Base-by-base conservation (phyloP, 2,888 invertebrate genomes). In the Resseliella maxima region DNA sequence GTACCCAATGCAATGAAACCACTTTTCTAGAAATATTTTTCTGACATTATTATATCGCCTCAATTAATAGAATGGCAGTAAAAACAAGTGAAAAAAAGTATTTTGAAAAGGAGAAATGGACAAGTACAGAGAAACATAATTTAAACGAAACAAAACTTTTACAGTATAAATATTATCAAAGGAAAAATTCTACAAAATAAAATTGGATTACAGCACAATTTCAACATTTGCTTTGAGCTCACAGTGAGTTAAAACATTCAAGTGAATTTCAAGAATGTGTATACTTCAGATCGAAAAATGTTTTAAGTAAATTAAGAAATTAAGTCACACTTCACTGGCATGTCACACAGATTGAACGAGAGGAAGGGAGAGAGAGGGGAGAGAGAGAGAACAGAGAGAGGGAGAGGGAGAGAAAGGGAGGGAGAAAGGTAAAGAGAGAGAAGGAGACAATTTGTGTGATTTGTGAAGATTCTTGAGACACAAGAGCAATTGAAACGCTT, bases 1-100 rank as follows among this genome's bases (percentile, higher is more conserved):
- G 94, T 90, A 0, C 93, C 89, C 87, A 96, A 92, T 88, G 94
- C 94, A 87, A 94, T 93, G 59, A 96, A 92, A 1, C 96, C 96
- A 87, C 94, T 93, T 88, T 92, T 93, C 88, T 95, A 92, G 10
- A 89, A 85, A 50, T 85, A 85, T 72, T 72, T 72, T n/a, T n/a
- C n/a, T 31, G 31, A 72, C 72, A 72, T 72, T 0, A 72, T 72
- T 72, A 72, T 72, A 31, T 10, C 72, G 72, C 35, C 35, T 35
- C 35, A 72, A 35, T 31, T 15, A 27, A 72, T 35, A 59, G 5
- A 24, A 3, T 10, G 10, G 6, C 6, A 41, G 21, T 50, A 18
- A 15, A 12, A 50, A 50, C n/a, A n/a, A n/a, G n/a, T n/a, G n/a
- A n/a, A n/a, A n/a, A n/a, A n/a, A n/a, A n/a, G n/a, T n/a, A n/a